These are phyloP conservation scores for Ennomos quercinarius DNA, from an alignment of 2,888 invertebrate genomes.

Conservation along the genomic window DNA sequence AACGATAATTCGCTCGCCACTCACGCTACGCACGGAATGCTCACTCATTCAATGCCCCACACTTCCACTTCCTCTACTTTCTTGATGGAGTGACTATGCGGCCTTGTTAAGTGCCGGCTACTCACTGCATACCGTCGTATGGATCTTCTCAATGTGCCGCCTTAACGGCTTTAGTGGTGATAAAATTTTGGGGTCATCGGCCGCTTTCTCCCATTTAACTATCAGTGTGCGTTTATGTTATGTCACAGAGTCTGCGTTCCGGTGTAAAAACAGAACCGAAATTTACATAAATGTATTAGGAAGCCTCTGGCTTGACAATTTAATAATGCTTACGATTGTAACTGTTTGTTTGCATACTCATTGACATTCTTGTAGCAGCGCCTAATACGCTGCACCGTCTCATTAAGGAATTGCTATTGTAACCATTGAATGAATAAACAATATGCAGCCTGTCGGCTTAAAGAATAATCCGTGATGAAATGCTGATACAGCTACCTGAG, in stretches of 20 bases:
- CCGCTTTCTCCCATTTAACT: conserved; percentile 70
- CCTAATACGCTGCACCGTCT: conserved; percentile 50
- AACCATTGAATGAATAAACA: conserved; percentile 52
- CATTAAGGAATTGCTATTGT: conserved; percentile 61
- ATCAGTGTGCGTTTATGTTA: conserved; percentile 65
- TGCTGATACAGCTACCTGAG: conserved; percentile 35
- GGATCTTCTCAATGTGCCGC: conserved; percentile 59
- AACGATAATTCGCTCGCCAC: conserved; percentile 68
- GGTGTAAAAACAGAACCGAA: conserved; percentile 45
- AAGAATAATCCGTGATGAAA: conserved; percentile 27
- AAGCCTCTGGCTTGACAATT: conserved; percentile 32
- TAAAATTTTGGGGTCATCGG: conserved; percentile 64
- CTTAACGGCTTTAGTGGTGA: conserved; percentile 56
- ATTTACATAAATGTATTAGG: conserved; percentile 35
- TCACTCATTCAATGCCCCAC: conserved; percentile 60
- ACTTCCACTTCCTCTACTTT: conserved; percentile 70
- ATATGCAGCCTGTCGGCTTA: conserved; percentile 35
- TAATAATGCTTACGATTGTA: conserved; percentile 44
- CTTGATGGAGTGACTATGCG: conserved; percentile 60
- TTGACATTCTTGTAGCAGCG: conserved; percentile 56
- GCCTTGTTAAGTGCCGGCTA: conserved; percentile 54
- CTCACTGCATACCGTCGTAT: conserved; percentile 49
- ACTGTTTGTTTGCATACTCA: conserved; percentile 52
- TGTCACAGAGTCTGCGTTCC: conserved; percentile 57
- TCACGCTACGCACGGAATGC: conserved; percentile 64